These are phyloP conservation scores for Phasia obesa DNA, from an alignment of 2,888 invertebrate genomes.

Conservation along the genomic window DNA sequence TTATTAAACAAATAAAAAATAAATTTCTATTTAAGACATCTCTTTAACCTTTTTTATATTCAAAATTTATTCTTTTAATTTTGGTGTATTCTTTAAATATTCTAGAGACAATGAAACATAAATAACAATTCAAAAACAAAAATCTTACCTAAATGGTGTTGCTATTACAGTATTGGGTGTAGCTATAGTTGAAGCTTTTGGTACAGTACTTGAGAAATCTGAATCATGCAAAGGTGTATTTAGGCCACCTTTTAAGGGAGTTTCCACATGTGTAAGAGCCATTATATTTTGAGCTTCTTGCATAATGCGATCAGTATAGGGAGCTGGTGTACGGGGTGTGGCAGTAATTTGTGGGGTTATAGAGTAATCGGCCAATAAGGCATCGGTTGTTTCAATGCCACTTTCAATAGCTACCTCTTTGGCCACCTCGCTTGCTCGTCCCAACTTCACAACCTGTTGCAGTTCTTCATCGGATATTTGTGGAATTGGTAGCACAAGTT, in stretches of 20 bases:
- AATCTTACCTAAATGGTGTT: conserved; percentile 90
- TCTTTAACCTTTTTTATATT: no score
- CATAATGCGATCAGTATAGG: conserved; percentile 90
- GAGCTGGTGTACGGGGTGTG: conserved; percentile 93
- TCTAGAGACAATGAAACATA: no score
- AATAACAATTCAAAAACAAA: background rate
- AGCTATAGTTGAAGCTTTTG: conserved; percentile 87
- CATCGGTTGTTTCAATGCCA: conserved; percentile 90
- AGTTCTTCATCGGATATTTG: conserved; percentile 97
- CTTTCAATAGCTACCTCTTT: conserved; percentile 92
- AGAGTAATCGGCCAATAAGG: conserved; percentile 95
- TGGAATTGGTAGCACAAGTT: conserved; percentile 97
- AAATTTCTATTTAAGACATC: no score
- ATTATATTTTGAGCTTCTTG: conserved; percentile 99
- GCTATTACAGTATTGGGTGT: conserved; percentile 96
- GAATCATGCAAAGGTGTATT: conserved; percentile 96
- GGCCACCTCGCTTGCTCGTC: conserved; percentile 94
- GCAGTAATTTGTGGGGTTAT: conserved; percentile 88
- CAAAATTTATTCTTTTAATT: no score
- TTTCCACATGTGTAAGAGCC: conserved; percentile 98
- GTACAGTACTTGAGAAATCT: conserved; percentile 93
- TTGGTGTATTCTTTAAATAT: background rate
- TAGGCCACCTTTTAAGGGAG: conserved; percentile 96
- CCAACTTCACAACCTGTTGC: conserved; percentile 95
- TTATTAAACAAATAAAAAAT: no score